These are phyloP conservation scores for Trichomalopsis sarcophagae DNA, from an alignment of 1,140 invertebrate genomes.

Conservation along the genomic window DNA sequence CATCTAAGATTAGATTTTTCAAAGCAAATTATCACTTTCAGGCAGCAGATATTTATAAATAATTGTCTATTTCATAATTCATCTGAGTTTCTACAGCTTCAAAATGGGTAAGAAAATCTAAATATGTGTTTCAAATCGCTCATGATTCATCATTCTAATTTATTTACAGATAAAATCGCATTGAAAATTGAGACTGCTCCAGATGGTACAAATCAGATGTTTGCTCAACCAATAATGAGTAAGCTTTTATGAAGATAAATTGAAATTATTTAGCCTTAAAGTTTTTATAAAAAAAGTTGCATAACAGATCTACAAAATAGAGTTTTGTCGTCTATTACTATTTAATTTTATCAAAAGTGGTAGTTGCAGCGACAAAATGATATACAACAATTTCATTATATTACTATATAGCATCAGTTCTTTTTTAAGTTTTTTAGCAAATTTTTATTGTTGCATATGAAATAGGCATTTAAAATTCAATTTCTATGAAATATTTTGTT, in stretches of 20 bases:
- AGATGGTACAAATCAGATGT: conserved; percentile 51
- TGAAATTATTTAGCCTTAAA: neutral
- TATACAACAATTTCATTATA: neutral
- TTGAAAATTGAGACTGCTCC: conserved; percentile 50
- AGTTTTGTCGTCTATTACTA: neutral
- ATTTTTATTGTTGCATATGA: neutral
- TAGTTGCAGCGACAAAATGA: neutral
- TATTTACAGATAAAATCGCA: conserved; percentile 48
- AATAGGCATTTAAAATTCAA: neutral
- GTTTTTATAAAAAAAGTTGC: neutral
- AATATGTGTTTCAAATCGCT: neutral
- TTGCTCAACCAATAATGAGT: conserved; percentile 51
- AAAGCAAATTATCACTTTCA: conserved; percentile 18
- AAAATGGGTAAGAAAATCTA: conserved; percentile 38
- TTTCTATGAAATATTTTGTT: neutral
- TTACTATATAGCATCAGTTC: no score
- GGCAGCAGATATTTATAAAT: neutral
- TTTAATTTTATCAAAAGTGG: neutral
- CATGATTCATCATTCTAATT: neutral
- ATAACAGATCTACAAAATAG: neutral
- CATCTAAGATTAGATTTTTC: neutral
- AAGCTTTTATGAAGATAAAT: conserved; percentile 5
- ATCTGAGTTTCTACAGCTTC: neutral
- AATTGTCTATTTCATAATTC: neutral
- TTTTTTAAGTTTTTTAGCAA: no score